phyloP scores from a whole-genome alignment of 2,797 vertebrate species.

The Anas acuta region DNA sequence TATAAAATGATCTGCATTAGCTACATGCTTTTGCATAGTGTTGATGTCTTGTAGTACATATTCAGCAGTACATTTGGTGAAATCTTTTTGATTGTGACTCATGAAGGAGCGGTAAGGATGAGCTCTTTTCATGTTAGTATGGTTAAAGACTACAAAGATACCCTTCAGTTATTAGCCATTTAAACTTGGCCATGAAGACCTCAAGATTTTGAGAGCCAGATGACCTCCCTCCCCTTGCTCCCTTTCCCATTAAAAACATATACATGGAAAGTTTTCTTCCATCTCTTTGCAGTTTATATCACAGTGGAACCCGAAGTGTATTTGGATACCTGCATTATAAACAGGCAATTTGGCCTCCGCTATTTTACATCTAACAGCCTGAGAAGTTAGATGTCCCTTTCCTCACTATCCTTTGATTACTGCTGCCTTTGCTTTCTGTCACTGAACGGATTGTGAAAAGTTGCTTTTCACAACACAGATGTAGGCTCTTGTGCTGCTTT shows the following conservation, averaged over 20 bases:
- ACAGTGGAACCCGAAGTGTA: rapidly evolving
- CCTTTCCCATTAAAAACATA: not conserved
- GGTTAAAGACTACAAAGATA: not conserved
- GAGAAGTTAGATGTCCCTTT: not conserved
- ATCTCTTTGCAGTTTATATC: not conserved
- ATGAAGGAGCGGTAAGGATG: not conserved
- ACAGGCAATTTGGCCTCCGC: not conserved
- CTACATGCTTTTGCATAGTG: not conserved
- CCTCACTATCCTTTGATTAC: not conserved
- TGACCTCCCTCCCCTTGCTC: not conserved
- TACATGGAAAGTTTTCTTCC: not conserved
- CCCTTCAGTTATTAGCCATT: not conserved
- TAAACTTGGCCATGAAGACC: not conserved
- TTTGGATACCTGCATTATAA: not conserved
- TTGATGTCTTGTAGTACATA: not conserved
- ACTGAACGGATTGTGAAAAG: not conserved
- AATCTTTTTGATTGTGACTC: not conserved
- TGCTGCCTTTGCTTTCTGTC: not conserved
- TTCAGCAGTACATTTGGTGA: not conserved
- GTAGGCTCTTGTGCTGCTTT: not conserved
- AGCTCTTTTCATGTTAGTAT: not conserved
- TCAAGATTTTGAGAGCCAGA: not conserved
- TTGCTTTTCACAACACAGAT: not conserved
- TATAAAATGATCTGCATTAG: not conserved
- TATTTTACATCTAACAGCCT: not conserved